Percentiles rank a stretch among this genome's conserved stretches.
Evolutionary conservation across 2,888 invertebrate genomes (phyloP).

Genomic region (Archips crataeganus): DNA sequence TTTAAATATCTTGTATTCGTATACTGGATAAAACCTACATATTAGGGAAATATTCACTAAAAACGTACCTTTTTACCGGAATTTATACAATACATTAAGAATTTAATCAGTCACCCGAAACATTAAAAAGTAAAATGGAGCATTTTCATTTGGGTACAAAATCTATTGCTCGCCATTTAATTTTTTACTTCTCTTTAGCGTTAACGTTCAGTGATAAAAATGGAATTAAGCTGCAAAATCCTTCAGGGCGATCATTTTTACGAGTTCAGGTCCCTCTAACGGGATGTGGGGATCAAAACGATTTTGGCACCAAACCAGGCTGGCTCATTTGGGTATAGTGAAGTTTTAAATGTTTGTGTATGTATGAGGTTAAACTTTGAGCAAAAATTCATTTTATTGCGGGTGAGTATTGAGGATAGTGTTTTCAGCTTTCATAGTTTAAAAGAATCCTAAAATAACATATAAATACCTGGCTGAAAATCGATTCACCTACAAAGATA

Average conservation of each 20-base stretch:
- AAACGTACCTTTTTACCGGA: too few relatives aligned
- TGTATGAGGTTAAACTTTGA: background rate
- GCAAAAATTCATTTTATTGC: too few relatives aligned
- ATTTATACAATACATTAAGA: background rate
- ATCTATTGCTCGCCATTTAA: constrained; percentile 38
- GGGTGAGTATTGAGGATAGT: too few relatives aligned
- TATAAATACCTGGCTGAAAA: too few relatives aligned
- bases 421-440: too few relatives aligned
- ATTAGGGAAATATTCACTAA: too few relatives aligned
- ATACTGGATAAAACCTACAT: too few relatives aligned
- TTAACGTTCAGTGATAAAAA: constrained; percentile 38
- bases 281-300: constrained; percentile 15
- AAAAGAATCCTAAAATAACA: too few relatives aligned
- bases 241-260: constrained; percentile 38
- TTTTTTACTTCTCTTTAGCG: constrained; percentile 39
- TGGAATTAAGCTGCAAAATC: constrained; percentile 37
- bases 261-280: constrained; percentile 23
- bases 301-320: constrained; percentile 34
- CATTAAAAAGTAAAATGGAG: constrained; percentile 9
- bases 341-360: constrained; percentile 31
- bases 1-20: too few relatives aligned
- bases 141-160: constrained; percentile 12
- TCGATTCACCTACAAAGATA: too few relatives aligned
- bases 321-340: constrained; percentile 6
- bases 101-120: constrained; percentile 11